Percentiles rank a stretch among this genome's conserved stretches.
Conservation (phyloP, 2,113 vertebrate species). For the Serilophus lunatus region DNA sequence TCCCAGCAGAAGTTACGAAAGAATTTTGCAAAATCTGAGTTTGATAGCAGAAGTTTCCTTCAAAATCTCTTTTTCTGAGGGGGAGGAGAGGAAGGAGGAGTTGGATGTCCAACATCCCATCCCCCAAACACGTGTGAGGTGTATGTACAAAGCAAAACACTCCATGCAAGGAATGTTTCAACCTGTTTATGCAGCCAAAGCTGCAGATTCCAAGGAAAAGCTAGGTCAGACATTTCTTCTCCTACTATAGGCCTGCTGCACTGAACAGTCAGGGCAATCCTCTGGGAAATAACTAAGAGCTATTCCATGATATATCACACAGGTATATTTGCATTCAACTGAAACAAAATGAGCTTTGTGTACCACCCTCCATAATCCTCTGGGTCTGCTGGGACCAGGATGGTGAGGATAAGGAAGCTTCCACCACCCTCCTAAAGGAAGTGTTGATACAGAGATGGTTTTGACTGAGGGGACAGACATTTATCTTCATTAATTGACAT, state of each 20-base stretch:
- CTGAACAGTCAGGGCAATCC: background rate
- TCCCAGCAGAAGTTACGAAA: background rate
- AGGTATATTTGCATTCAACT: accelerated
- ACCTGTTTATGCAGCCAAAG: accelerated
- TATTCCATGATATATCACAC: accelerated
- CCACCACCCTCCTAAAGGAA: background rate
- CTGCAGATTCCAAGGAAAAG: background rate
- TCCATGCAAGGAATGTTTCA: background rate
- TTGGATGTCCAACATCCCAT: background rate
- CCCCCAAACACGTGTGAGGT: accelerated
- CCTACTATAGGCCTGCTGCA: background rate
- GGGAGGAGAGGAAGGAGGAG: background rate
- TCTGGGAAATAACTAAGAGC: background rate
- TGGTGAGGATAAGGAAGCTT: background rate
- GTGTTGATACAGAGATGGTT: background rate
- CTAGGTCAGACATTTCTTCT: background rate
- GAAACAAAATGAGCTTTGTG: background rate
- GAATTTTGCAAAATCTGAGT: background rate
- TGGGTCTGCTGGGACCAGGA: background rate
- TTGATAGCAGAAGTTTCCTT: background rate
- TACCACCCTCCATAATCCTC: background rate
- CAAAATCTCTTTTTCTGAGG: background rate
- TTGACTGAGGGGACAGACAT: background rate
- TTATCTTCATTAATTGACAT: accelerated
- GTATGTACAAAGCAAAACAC: accelerated